Evolutionary conservation across 2,797 vertebrate genomes (phyloP).

Genomic region (Rhynchotus rufescens): DNA sequence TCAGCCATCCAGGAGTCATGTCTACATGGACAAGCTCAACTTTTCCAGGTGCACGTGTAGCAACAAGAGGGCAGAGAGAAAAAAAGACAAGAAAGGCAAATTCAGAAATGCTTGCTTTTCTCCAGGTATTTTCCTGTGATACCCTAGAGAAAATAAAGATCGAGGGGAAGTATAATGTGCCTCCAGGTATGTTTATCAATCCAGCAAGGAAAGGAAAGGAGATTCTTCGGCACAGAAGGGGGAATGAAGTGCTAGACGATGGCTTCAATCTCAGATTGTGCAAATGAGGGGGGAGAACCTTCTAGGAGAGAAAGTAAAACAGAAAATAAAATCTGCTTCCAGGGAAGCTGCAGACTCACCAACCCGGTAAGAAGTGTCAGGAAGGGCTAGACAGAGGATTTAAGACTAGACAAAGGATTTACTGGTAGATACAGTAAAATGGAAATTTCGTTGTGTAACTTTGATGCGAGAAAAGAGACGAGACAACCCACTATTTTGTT

Average conservation of each 20-base stretch:
- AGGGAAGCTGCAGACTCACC: constrained; percentile 6
- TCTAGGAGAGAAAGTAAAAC: neutral
- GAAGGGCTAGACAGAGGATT: constrained; percentile 1
- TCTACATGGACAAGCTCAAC: neutral
- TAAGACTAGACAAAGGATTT: neutral
- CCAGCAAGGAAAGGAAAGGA: neutral
- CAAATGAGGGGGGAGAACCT: neutral
- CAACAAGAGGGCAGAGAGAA: neutral
- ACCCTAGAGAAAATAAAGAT: neutral
- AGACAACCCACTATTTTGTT: neutral
- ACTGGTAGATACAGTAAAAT: neutral
- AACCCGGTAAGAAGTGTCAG: neutral
- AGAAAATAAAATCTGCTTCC: constrained; percentile 9
- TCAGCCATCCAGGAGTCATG: fast-evolving
- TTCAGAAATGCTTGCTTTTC: neutral
- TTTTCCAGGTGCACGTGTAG: neutral
- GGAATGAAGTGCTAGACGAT: neutral
- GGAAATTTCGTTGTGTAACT: neutral
- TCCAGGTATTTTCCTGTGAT: neutral
- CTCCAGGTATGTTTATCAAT: neutral
- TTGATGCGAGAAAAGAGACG: neutral
- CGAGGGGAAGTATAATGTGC: neutral
- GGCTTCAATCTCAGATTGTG: neutral
- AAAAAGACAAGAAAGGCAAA: neutral
- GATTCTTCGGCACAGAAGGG: neutral